phyloP scores from a whole-genome alignment of 1,140 invertebrate species.

The Formica selysi region DNA sequence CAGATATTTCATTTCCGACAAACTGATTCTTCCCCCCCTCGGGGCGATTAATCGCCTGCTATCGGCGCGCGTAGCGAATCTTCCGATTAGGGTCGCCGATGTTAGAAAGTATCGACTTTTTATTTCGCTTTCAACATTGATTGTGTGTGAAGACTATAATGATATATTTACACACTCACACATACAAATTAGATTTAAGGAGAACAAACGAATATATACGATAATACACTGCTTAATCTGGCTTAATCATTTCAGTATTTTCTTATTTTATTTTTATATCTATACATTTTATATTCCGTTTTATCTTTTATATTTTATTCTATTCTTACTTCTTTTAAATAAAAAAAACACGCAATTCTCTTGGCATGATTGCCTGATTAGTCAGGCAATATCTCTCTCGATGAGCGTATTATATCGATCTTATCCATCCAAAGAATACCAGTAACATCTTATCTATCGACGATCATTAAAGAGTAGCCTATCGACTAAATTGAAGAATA shows the following conservation, averaged over 20 bases:
- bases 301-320: background rate
- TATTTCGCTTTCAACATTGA: constrained; percentile 12
- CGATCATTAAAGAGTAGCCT: constrained; percentile 52
- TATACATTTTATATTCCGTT: background rate
- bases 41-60: constrained; percentile 84
- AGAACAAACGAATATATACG: background rate
- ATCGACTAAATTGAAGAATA: constrained; percentile 57
- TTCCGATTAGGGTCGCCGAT: constrained; percentile 52
- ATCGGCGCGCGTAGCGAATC: constrained; percentile 61
- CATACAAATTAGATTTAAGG: background rate
- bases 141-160: background rate
- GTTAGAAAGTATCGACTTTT: constrained; percentile 33
- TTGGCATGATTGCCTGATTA: constrained; percentile 10
- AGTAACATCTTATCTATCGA: constrained; percentile 35
- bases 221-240: background rate
- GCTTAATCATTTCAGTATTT: too few species aligned
- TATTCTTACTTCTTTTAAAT: background rate
- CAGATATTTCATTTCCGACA: constrained; percentile 85
- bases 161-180: background rate
- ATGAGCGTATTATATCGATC: background rate
- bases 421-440: background rate
- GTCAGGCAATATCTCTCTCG: background rate
- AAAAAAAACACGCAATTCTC: background rate
- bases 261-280: background rate
- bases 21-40: constrained; percentile 78